Evolutionary conservation across 2,888 invertebrate genomes (phyloP).

Genomic region (Metacarcinus magister): DNA sequence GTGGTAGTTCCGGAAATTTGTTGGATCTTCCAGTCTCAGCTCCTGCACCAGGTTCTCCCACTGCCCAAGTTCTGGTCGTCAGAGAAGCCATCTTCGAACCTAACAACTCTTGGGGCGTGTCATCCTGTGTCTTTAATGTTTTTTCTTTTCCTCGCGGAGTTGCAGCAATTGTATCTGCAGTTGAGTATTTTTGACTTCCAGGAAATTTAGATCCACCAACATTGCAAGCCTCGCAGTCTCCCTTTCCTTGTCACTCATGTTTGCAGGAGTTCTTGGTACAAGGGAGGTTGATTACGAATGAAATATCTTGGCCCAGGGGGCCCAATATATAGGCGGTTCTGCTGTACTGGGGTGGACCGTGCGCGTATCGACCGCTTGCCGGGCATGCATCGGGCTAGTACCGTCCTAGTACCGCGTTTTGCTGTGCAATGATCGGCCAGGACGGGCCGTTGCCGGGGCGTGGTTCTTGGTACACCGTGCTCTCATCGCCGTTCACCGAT

Average conservation of each 20-base stretch:
- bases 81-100: not conserved
- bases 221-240: no score
- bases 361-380: no score
- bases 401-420: not conserved
- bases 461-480: no score
- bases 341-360: not conserved
- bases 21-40: not conserved
- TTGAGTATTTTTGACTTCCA: not conserved
- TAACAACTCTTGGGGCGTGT: not conserved
- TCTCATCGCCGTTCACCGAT: not conserved
- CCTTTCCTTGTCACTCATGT: not conserved
- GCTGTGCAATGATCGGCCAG: not conserved
- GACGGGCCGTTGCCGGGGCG: not conserved
- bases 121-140: not conserved
- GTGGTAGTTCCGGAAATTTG: not conserved
- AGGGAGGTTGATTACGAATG: no score
- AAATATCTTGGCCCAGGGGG: not conserved
- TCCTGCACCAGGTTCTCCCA: constrained; percentile 26
- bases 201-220: no score
- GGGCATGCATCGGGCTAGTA: no score
- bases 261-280: not conserved
- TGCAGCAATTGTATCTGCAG: not conserved
- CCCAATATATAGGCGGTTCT: not conserved
- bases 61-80: not conserved
- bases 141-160: not conserved